phyloP scores from a whole-genome alignment of 2,888 invertebrate genomes.

The Campoplex nolae region DNA sequence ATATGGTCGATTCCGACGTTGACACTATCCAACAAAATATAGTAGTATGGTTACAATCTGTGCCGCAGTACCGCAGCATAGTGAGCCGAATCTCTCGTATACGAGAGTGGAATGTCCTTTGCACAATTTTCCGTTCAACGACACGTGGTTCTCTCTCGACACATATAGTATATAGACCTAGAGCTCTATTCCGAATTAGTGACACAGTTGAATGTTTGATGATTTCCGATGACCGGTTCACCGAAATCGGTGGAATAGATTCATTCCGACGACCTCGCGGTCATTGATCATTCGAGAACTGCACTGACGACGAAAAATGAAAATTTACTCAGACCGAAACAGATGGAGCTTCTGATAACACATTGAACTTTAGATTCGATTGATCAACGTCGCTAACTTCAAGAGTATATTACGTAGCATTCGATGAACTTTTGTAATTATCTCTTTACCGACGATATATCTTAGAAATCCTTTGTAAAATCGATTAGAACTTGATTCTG shows the following conservation, averaged over 20 bases:
- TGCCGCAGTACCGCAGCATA: not conserved
- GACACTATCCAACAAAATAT: constrained; percentile 51
- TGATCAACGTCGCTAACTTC: not conserved
- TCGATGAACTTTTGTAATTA: not conserved
- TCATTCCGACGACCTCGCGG: not conserved
- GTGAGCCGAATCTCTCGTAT: not conserved
- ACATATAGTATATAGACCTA: not conserved
- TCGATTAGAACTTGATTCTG: not conserved
- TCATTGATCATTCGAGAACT: not conserved
- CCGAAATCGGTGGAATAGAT: not conserved
- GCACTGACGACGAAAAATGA: too few relatives aligned
- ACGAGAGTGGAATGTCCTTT: not conserved
- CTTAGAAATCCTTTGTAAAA: not conserved
- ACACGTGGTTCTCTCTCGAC: not conserved
- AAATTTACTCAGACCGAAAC: not conserved
- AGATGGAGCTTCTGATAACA: not conserved
- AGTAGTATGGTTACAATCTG: constrained; percentile 6
- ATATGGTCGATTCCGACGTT: constrained; percentile 60
- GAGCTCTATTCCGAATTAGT: not conserved
- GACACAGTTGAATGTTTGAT: not conserved
- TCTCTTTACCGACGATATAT: not conserved
- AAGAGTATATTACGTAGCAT: not conserved
- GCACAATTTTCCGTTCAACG: not conserved
- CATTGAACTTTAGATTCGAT: not conserved
- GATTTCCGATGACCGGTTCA: not conserved